These are phyloP conservation scores for Idaea aversata DNA, from an alignment of 2,888 invertebrate species.

Conservation along the genomic window DNA sequence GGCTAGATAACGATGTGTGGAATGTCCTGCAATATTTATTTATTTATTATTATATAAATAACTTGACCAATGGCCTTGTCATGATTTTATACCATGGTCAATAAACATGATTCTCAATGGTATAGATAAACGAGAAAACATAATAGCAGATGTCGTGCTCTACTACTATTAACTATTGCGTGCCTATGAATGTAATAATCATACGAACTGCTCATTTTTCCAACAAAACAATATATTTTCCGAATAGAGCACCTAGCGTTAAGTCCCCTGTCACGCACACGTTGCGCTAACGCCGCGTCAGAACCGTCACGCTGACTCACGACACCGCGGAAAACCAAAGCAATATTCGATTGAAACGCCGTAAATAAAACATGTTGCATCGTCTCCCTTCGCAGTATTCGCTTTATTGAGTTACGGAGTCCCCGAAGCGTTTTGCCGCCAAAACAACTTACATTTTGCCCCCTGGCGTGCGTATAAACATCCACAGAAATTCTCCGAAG, in stretches of 20 bases:
- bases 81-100: too few species aligned
- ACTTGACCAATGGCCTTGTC: too few species aligned
- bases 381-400: slow-evolving; percentile 66
- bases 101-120: slow-evolving; percentile 22
- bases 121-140: not conserved
- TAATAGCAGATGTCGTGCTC: slow-evolving; percentile 5
- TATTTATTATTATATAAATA: too few species aligned
- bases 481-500: slow-evolving; percentile 57
- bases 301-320: slow-evolving; percentile 60
- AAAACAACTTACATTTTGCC: slow-evolving; percentile 79
- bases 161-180: slow-evolving; percentile 37
- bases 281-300: slow-evolving; percentile 31
- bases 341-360: slow-evolving; percentile 72
- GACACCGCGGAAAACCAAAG: slow-evolving; percentile 60
- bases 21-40: too few species aligned
- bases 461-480: slow-evolving; percentile 79
- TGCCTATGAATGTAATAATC: slow-evolving; percentile 41
- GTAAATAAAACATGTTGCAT: slow-evolving; percentile 79
- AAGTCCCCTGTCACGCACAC: slow-evolving; percentile 35
- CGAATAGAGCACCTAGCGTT: slow-evolving; percentile 23
- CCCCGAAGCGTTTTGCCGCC: slow-evolving; percentile 80
- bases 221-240: slow-evolving; percentile 31
- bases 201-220: slow-evolving; percentile 45
- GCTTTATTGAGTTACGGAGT: slow-evolving; percentile 78
- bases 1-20: too few species aligned